Percentiles rank a stretch among this genome's conserved stretches.
Evolutionary conservation across 2,113 vertebrate genomes (phyloP).

Genomic region (Pseudolaguvia tuberculata): DNA sequence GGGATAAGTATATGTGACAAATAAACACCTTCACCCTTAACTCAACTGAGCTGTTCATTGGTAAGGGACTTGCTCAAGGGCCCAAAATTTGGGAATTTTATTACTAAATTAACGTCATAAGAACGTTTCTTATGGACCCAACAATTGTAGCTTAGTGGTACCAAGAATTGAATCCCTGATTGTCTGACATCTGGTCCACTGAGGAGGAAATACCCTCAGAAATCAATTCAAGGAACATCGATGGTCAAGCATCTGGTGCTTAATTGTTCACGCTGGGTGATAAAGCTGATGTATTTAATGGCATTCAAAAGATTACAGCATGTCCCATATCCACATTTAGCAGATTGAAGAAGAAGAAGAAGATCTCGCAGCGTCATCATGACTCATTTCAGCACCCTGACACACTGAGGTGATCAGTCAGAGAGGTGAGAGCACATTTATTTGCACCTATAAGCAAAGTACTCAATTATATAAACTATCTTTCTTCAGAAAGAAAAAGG

Average conservation of each 20-base stretch:
- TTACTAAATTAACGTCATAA: too few relatives aligned
- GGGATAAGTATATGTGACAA: too few relatives aligned
- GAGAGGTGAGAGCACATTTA: neutral
- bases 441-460: conserved; percentile 16
- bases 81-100: too few relatives aligned
- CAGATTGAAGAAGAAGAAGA: conserved; percentile 4
- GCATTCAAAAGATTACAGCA: conserved; percentile 11
- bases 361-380: conserved; percentile 1
- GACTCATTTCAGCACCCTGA: neutral
- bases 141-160: too few relatives aligned
- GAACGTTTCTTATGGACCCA: too few relatives aligned
- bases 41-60: too few relatives aligned
- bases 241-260: neutral
- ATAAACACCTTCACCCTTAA: too few relatives aligned
- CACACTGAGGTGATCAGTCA: conserved; percentile 3
- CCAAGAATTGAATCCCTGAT: too few relatives aligned
- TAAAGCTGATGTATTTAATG: neutral
- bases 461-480: conserved; percentile 19
- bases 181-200: too few relatives aligned
- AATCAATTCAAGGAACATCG: neutral
- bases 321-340: neutral
- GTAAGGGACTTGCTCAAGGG: too few relatives aligned
- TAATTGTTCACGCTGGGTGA: neutral
- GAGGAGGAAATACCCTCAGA: neutral
- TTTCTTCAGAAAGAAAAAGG: conserved; percentile 17